phyloP scores from a whole-genome alignment of 2,113 vertebrate genomes.

The Morone chrysops region DNA sequence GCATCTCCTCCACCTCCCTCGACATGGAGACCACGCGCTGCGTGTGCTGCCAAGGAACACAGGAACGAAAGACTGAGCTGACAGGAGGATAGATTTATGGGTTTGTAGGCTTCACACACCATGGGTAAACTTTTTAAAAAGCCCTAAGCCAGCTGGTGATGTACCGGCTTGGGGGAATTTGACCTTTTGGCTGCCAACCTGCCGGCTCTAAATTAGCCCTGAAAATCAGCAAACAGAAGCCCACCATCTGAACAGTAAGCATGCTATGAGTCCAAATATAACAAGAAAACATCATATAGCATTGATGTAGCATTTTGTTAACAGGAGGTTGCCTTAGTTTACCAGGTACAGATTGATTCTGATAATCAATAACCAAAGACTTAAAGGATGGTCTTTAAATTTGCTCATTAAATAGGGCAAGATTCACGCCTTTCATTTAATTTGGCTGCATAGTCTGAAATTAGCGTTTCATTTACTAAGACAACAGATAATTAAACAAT shows the following conservation, averaged over 20 bases:
- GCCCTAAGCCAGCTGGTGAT: conserved; percentile 31
- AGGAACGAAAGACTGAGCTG: conserved; percentile 10
- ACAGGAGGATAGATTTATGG: conserved; percentile 37
- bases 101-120: conserved; percentile 22
- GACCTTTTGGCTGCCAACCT: conserved; percentile 49
- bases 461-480: conserved; percentile 33
- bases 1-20: conserved; percentile 97
- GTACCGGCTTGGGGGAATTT: conserved; percentile 16
- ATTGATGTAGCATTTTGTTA: neutral
- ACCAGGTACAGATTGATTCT: neutral
- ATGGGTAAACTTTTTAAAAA: conserved; percentile 32
- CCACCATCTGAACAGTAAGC: neutral
- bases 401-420: neutral
- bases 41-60: conserved; percentile 86
- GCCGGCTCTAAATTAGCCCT: conserved; percentile 36
- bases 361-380: neutral
- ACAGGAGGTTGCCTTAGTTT: neutral
- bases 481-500: conserved; percentile 34
- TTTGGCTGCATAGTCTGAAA: conserved; percentile 32
- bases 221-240: conserved; percentile 27
- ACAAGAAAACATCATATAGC: neutral
- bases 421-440: conserved; percentile 20
- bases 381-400: neutral
- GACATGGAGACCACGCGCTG: conserved; percentile 98
- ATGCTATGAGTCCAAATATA: neutral